Base-by-base conservation (phyloP, 1,140 invertebrate genomes). In the Pseudomyrmex sp. region DNA sequence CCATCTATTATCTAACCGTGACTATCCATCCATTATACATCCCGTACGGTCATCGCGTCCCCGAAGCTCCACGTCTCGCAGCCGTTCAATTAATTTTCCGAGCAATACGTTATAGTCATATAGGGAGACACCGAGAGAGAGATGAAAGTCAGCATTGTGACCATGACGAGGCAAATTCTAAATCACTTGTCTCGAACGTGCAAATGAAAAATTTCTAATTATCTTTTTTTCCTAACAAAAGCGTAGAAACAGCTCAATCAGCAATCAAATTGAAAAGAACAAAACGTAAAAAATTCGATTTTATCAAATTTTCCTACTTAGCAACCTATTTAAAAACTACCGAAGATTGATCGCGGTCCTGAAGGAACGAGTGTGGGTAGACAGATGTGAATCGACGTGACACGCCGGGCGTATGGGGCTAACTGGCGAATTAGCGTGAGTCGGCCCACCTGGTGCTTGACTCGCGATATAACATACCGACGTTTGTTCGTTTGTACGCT, bases 41-140 rank as follows among this genome's bases (percentile, higher is more conserved):
- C 83, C 79, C 73, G 76, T 83, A 76, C 85, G 90, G 89, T 90
- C 90, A 91, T 79, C 89, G 83, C 85, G 85, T 86, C 88, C 85
- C 84, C 79, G 87, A 83, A 85, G 82, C 73, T 79, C 86, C 74
- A 48, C 61, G 62, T 72, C 70, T 66, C 83, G 54, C 66, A 83
- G 87, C 86, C 80, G 73, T 80, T 91, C 91, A 91, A 92, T 92
- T 93, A 93, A 92, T 91, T 92, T 89, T 87, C 84, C 87, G 76
- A 82, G 86, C 85, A 85, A 90, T 89, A 84, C 65, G 87, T 89
- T 89, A 73, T 48, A 70, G 75, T 69, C 69, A 23, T 35, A 35
- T 35, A 58, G 48, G 23, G 35, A 54, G 52, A n/a, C 48, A 44
- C 15, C 44, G 63, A 50, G 56, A 20, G n/a, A 59, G 15, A 63